Percentiles rank a stretch among this genome's conserved stretches.
phyloP scores from a whole-genome alignment of 2,113 vertebrate species.

The Mungos mungo region DNA sequence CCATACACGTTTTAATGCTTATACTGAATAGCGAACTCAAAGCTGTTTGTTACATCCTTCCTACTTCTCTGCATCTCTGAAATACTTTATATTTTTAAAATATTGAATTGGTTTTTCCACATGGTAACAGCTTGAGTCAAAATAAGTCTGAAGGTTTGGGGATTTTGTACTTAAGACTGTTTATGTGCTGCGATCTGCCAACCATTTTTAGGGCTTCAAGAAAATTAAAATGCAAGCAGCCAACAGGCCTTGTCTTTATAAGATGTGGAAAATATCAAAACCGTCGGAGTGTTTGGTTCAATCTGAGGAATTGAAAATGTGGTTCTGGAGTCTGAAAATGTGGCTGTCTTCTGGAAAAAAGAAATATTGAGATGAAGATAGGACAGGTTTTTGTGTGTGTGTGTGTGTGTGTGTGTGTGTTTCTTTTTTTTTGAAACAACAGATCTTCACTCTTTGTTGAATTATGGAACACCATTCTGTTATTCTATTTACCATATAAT shows the following conservation, averaged over 20 bases:
- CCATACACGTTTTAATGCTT: neutral
- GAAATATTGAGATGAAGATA: neutral
- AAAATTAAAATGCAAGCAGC: neutral
- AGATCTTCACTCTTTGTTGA: neutral
- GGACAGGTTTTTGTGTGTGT: neutral
- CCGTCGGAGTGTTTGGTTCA: neutral
- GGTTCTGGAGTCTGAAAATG: neutral
- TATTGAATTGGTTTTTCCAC: neutral
- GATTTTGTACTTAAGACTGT: neutral
- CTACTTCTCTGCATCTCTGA: neutral
- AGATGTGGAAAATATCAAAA: neutral
- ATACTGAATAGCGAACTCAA: neutral
- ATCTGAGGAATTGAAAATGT: neutral
- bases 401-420: too few relatives aligned
- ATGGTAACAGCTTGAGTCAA: constrained; percentile 22
- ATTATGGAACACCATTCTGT: neutral
- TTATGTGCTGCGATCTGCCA: neutral
- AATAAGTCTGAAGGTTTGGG: neutral
- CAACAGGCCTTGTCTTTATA: constrained; percentile 12
- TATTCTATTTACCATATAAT: neutral
- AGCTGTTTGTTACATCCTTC: neutral
- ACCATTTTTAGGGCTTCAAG: neutral
- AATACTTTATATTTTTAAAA: constrained; percentile 27
- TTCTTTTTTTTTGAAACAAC: constrained; percentile 30
- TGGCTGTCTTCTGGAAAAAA: neutral